Conservation (phyloP, 1,140 invertebrate genomes). For the Mesaphorura yosii region DNA sequence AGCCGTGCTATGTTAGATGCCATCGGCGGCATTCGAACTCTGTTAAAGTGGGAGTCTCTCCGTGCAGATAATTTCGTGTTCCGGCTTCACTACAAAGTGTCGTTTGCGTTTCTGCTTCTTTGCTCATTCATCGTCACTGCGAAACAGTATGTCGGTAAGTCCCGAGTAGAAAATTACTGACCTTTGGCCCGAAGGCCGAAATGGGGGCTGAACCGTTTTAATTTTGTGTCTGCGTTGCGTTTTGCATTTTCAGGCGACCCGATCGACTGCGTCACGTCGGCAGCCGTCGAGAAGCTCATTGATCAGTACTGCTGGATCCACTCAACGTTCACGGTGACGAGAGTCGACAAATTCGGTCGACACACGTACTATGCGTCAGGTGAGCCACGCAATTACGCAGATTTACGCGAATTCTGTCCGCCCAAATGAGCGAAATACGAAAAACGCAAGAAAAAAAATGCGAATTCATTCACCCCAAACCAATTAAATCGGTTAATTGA, state of each 20-base stretch:
- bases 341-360: conserved; percentile 34
- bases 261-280: conserved; percentile 48
- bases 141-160: conserved; percentile 40
- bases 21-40: conserved; percentile 3
- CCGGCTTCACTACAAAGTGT: conserved; percentile 77
- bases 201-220: no score
- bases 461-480: no score
- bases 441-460: no score
- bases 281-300: conserved; percentile 46
- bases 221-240: conserved; percentile 30
- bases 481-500: no score
- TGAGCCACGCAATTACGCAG: no score
- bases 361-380: conserved; percentile 8
- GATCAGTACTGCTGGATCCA: conserved; percentile 66
- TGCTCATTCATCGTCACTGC: conserved; percentile 78
- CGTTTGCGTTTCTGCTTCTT: conserved; percentile 73
- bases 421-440: no score
- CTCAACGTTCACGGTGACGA: conserved; percentile 54
- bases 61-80: conserved; percentile 68
- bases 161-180: no score
- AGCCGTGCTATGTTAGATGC: conserved; percentile 5
- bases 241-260: conserved; percentile 45
- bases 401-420: no score
- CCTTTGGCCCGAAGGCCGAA: no score
- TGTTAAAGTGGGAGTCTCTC: conserved; percentile 5